Evolutionary conservation across 2,888 invertebrate genomes (phyloP).

Genomic region (Chrysopilus asiliformis): DNA sequence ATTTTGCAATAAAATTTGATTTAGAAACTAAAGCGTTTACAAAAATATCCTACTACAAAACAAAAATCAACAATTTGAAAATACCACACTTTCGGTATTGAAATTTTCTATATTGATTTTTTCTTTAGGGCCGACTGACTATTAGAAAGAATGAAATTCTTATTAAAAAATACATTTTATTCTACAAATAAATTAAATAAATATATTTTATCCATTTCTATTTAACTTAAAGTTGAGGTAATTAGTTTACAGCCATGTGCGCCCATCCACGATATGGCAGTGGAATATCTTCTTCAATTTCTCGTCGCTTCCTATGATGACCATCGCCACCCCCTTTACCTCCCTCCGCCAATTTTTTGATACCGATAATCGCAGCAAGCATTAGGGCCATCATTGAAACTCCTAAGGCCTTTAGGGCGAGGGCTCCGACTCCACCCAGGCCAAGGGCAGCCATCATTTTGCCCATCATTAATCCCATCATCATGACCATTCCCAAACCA

Average conservation of each 20-base stretch:
- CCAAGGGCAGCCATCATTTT: constrained; percentile 64
- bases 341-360: constrained; percentile 53
- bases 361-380: constrained; percentile 59
- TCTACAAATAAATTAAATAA: too few relatives aligned
- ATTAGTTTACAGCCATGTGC: constrained; percentile 20
- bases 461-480: constrained; percentile 60
- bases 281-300: constrained; percentile 24
- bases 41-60: too few relatives aligned
- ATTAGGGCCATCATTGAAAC: constrained; percentile 59
- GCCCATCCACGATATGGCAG: constrained; percentile 42
- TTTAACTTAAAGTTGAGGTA: background rate
- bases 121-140: too few relatives aligned
- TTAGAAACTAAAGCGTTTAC: too few relatives aligned
- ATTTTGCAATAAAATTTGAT: too few relatives aligned
- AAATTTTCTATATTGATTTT: too few relatives aligned
- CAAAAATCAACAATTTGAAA: too few relatives aligned
- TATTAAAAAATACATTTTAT: too few relatives aligned
- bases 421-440: constrained; percentile 57
- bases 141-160: too few relatives aligned
- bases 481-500: constrained; percentile 42
- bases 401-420: constrained; percentile 65
- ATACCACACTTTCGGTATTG: too few relatives aligned
- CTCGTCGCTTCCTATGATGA: constrained; percentile 27
- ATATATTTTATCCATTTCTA: too few relatives aligned
- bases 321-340: constrained; percentile 33